Evolutionary conservation across 2,797 vertebrate genomes (phyloP), one percentile per base, ranked within the genome.

Genomic region (Tarsius wallacei): DNA sequence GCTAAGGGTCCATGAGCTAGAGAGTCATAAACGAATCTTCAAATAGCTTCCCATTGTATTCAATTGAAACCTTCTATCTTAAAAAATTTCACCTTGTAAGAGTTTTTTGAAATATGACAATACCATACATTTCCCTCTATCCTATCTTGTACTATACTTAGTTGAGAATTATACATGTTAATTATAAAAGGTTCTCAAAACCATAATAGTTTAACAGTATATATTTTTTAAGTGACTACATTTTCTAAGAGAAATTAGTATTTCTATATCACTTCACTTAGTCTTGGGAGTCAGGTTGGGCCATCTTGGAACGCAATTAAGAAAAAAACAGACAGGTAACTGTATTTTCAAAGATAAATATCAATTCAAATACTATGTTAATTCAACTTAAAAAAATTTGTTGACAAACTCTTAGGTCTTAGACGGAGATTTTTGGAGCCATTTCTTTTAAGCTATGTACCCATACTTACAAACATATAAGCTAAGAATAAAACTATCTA

Each of bases 211-310:
- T 87, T 22, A 89, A 81, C 16, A 73, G 5, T 70, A 15, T 31
- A 55, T 76, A 51, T 93, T 31, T 85, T 36, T 61, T 89, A 28
- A 33, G 12, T 64, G 28, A 71, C 90, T 82, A 16, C 14, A 87
- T 64, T 92, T 92, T 91, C 51, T 85, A 89, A 83, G 24, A 88
- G 49, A 93, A 80, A 83, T 26, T 26, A 71, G 11, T 63, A 90
- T 97, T 96, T 73, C 13, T 93, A 14, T 61, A 5, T 91, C 88
- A 89, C 42, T 89, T 96, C 74, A 95, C 22, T 8, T 76, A 90
- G 49, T 71, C 97, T 70, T 90, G 0, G 4, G 57, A 93, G 74
- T 57, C 24, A 64, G 53, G 59, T 55, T 13, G 24, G 19, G 61
- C 59, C 78, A n/a, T 76, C n/a, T 71, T 22, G 13, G 13, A 59